Evolutionary conservation across 2,113 vertebrate genomes (phyloP), one percentile per base, ranked within the genome.

Genomic region (Procavia capensis): DNA sequence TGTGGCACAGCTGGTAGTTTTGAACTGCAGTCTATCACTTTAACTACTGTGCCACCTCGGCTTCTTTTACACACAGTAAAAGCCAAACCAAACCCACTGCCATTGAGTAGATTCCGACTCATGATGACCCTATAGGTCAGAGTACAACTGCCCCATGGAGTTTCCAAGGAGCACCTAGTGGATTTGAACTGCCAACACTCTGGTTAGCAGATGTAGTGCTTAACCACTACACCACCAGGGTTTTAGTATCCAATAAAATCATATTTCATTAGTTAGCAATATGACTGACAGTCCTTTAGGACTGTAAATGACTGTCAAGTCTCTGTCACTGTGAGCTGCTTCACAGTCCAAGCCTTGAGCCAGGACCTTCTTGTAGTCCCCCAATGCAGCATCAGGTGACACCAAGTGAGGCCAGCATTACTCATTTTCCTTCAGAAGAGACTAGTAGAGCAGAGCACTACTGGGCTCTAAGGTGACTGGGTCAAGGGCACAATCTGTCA

Each of bases 261-360:
- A 68, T 90, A 25, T 20, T 79, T 74, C 17, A 34, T 57, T 16
- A 88, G 82, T 75, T 96, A 80, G 86, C 89, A 39, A 61, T 85
- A 64, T 59, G 29, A 64, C 84, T 86, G 31, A 9, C 2, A 81
- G 13, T 4, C 16, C 75, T 89, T 95, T 68, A 84, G 64, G 16
- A 86, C 45, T 75, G 7, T 43, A 82, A 66, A 95, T 88, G 25
- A 68, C 24, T n/a, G 1, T 59, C 41, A 81, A 94, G 41, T 7
- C 47, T 93, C 72, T 94, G n/a, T 81, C 82, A 91, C 59, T 54
- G 11, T 82, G 29, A 86, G 11, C 36, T 84, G 20, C 22, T 92
- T 90, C 50, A 86, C 10, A 81, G 66, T 47, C 61, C 68, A 81
- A 57, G 34, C 39, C 34, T 76, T 81, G 45, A 84, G 72, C 39